Base-by-base conservation (phyloP, 2,113 vertebrate genomes). In the Isurus oxyrinchus region DNA sequence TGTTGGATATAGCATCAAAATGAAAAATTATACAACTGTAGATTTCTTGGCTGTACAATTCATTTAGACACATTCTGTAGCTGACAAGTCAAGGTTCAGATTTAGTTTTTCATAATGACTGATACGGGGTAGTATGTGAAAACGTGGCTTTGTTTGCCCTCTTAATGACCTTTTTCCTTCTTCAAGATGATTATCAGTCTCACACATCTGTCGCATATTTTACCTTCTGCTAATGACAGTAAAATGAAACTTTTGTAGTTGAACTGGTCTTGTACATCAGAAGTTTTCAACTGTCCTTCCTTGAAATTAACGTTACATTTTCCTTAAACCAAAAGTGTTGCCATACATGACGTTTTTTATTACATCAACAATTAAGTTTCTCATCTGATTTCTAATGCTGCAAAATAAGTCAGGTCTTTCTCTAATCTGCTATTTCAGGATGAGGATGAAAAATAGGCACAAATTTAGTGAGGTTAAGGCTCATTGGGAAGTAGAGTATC, bases 101-200 rank as follows among this genome's bases (percentile, higher is more conserved):
- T 95, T 72, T 95, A 69, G 67, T 55, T 95, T 95, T 25, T 95
- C 67, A 72, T 6, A 53, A 95, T 95, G 94, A 95, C 44, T 95
- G 21, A 67, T 95, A 63, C 40, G 63, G 19, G 14, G 40, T 23
- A 67, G 11, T 67, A 40, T 49, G 67, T 16, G 94, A 72, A 95
- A 95, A 31, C 44, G 2, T 49, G 19, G 63, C 93, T 69, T 72
- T 72, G 44, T 31, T 55, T 95, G 94, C 25, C 66, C 94, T 95
- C 94, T 72, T 53, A 31, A 55, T 95, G 94, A 95, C 44, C 93
- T 63, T 59, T 95, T 95, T 72, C 1, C 16, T 95, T 13, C 67
- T 95, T 63, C 27, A 72, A 72, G 49, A 95, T 72, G 66, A 55
- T 95, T 67, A 72, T 95, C 67, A 72, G 66, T 95, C 94, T 95